Conservation (phyloP, 2,888 invertebrate genomes). For the Isoperla grammatica region DNA sequence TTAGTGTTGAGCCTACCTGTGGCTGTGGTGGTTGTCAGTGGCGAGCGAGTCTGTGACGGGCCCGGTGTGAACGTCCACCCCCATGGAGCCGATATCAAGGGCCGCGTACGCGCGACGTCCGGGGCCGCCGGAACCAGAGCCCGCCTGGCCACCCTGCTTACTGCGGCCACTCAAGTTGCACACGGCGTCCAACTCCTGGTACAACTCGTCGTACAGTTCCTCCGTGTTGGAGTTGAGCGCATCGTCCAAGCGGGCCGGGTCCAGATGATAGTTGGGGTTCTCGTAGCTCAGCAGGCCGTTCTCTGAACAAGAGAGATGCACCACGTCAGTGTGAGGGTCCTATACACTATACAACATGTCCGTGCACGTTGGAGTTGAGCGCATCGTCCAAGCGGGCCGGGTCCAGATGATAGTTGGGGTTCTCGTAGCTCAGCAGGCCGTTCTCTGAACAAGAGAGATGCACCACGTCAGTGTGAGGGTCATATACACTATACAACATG, state of each 20-base stretch:
- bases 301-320: slow-evolving; percentile 55
- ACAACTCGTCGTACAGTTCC: slow-evolving; percentile 64
- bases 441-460: slow-evolving; percentile 61
- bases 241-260: slow-evolving; percentile 69
- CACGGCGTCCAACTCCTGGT: slow-evolving; percentile 56
- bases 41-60: slow-evolving; percentile 48
- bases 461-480: no score
- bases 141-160: slow-evolving; percentile 33
- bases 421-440: slow-evolving; percentile 85
- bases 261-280: slow-evolving; percentile 85
- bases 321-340: no score
- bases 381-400: slow-evolving; percentile 72
- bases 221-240: slow-evolving; percentile 62
- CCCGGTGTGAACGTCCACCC: slow-evolving; percentile 59
- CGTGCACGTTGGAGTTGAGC: slow-evolving; percentile 58
- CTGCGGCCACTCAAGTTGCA: slow-evolving; percentile 50
- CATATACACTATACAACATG: no score
- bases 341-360: no score
- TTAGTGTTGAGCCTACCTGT: slow-evolving; percentile 51
- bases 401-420: slow-evolving; percentile 83
- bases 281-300: slow-evolving; percentile 87
- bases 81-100: slow-evolving; percentile 64
- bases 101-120: slow-evolving; percentile 59
- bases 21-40: slow-evolving; percentile 47
- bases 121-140: slow-evolving; percentile 43